Conservation (phyloP, 2,888 invertebrate species). For the Rhopalosiphum nymphaeae region DNA sequence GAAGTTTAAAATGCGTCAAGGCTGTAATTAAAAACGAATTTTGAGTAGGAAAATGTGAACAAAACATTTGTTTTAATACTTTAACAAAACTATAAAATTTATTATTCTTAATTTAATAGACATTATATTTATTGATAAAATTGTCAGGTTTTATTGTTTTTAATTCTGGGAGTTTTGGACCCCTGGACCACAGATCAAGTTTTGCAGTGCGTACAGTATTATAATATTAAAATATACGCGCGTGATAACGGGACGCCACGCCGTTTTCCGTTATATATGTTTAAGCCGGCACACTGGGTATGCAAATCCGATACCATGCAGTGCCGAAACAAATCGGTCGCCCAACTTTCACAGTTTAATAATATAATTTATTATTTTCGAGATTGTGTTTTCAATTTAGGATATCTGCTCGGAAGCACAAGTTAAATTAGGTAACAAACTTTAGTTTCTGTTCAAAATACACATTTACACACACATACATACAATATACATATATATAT, state of each 20-base stretch:
- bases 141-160: background rate
- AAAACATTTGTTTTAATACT: background rate
- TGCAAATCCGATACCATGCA: constrained; percentile 15
- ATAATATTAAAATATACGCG: background rate
- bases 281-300: constrained; percentile 22
- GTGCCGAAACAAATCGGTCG: background rate
- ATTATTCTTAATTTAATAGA: background rate
- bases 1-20: background rate
- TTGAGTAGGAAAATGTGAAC: background rate
- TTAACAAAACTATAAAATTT: background rate
- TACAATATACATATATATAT: background rate
- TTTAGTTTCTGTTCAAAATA: background rate
- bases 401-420: background rate
- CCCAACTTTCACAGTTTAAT: constrained; percentile 11
- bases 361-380: constrained; percentile 20
- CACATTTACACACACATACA: no score
- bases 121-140: background rate
- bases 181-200: background rate
- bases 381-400: constrained; percentile 15
- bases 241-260: background rate
- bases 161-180: background rate
- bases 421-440: constrained; percentile 7
- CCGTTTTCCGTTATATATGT: background rate
- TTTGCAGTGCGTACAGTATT: background rate
- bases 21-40: background rate